Evolutionary conservation across 2,113 vertebrate genomes (phyloP).

Genomic region (Anguilla rostrata): DNA sequence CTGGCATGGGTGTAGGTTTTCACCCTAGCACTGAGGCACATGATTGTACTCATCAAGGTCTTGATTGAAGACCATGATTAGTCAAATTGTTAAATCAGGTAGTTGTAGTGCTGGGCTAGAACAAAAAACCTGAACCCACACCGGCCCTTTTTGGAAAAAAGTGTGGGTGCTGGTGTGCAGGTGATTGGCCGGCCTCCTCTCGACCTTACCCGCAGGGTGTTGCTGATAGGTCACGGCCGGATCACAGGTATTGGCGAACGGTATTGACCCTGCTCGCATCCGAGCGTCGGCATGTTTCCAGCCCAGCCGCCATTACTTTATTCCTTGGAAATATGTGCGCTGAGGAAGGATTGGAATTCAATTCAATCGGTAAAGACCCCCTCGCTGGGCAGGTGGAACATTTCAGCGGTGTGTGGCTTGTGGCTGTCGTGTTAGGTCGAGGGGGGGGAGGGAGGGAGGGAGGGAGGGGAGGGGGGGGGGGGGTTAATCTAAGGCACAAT

Average conservation of each 20-base stretch:
- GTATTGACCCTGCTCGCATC: neutral
- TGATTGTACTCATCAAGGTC: too few relatives aligned
- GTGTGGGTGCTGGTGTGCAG: too few relatives aligned
- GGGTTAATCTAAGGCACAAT: conserved; percentile 11
- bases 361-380: neutral
- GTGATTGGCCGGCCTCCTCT: too few relatives aligned
- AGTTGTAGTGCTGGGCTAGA: too few relatives aligned
- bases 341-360: conserved; percentile 11
- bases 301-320: neutral
- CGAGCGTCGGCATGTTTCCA: neutral
- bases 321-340: neutral
- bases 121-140: too few relatives aligned
- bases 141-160: too few relatives aligned
- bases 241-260: neutral
- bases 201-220: neutral
- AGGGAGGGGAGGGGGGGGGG: neutral
- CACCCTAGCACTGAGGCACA: too few relatives aligned
- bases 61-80: too few relatives aligned
- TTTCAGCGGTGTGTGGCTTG: neutral
- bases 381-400: conserved; percentile 1
- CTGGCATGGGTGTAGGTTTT: too few relatives aligned
- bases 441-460: too few relatives aligned
- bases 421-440: too few relatives aligned
- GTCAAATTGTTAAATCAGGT: too few relatives aligned
- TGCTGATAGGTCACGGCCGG: neutral